Evolutionary conservation across 2,888 invertebrate species (phyloP).

Genomic region (Agrotis clavis): DNA sequence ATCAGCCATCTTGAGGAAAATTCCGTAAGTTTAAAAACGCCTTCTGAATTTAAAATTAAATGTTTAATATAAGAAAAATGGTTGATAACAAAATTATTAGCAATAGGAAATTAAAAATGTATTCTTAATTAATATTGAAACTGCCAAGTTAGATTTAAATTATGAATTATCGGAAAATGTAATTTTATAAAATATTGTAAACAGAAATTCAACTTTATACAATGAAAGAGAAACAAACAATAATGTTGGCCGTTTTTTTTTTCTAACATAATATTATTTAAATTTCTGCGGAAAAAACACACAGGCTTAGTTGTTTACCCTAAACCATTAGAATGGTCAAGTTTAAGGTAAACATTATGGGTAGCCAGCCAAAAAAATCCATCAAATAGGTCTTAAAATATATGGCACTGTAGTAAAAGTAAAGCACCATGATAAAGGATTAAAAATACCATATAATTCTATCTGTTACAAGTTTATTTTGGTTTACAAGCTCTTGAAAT

Average conservation of each 20-base stretch:
- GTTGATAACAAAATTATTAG: conserved; percentile 21
- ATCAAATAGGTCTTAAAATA: neutral
- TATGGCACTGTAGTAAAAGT: neutral
- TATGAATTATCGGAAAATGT: conserved; percentile 10
- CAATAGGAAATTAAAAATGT: conserved; percentile 12
- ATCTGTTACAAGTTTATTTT: neutral
- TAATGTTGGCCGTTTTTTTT: neutral
- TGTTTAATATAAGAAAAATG: conserved; percentile 1
- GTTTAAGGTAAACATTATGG: neutral
- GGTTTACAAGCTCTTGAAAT: neutral
- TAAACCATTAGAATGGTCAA: neutral
- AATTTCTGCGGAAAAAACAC: neutral
- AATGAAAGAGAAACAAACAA: neutral
- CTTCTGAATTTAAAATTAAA: conserved; percentile 43
- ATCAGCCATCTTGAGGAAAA: conserved; percentile 18
- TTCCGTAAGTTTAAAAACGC: conserved; percentile 47
- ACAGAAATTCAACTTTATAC: neutral
- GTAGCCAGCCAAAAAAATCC: neutral
- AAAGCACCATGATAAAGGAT: neutral
- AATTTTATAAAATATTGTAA: neutral
- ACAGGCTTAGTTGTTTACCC: neutral
- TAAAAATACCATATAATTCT: neutral
- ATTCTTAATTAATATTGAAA: conserved; percentile 32
- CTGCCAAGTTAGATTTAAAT: conserved; percentile 12
- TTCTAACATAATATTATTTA: neutral